Conservation (phyloP, 2,888 invertebrate species). For the Ornithoptera priamus region DNA sequence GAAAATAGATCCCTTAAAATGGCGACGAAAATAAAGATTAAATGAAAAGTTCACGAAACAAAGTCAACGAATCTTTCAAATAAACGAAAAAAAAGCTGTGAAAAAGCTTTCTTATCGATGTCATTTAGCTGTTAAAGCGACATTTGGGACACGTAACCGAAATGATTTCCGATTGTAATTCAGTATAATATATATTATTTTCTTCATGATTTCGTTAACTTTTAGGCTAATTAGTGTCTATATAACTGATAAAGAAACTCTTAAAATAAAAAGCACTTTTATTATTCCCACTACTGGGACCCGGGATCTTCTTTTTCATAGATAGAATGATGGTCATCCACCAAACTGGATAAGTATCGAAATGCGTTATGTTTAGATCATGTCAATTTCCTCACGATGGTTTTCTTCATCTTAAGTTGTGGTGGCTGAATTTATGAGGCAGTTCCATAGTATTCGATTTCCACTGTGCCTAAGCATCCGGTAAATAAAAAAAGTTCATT, state of each 20-base stretch:
- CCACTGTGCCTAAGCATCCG: too few species aligned
- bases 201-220: not conserved
- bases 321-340: too few species aligned
- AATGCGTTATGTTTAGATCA: too few species aligned
- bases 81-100: slow-evolving; percentile 14
- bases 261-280: too few species aligned
- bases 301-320: too few species aligned
- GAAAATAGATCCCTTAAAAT: not conserved
- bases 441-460: too few species aligned
- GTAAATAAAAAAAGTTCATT: too few species aligned
- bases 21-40: not conserved
- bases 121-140: slow-evolving; percentile 23
- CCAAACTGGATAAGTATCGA: too few species aligned
- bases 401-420: too few species aligned
- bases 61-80: slow-evolving; percentile 11
- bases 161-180: slow-evolving; percentile 14
- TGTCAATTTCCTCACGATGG: too few species aligned
- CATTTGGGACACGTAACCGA: slow-evolving; percentile 9
- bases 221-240: not conserved
- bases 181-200: slow-evolving; percentile 17
- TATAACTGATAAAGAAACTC: not conserved
- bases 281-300: too few species aligned
- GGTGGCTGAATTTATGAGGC: too few species aligned
- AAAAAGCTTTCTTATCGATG: slow-evolving; percentile 20
- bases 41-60: slow-evolving; percentile 5